phyloP scores from a whole-genome alignment of 2,113 vertebrate species.

The Cygnus atratus region DNA sequence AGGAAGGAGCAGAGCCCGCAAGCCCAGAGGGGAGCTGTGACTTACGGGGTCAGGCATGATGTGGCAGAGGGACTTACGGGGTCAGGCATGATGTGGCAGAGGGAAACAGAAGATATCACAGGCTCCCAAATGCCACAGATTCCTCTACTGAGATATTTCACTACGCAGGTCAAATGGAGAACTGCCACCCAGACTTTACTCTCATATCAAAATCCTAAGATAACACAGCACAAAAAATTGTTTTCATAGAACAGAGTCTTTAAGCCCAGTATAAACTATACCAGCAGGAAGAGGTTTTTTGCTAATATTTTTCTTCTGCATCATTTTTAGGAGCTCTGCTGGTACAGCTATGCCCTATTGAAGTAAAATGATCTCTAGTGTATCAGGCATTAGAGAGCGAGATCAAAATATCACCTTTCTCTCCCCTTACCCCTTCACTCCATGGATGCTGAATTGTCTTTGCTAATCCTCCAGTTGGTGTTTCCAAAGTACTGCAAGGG shows the following conservation, averaged over 20 bases:
- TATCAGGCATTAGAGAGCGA: neutral
- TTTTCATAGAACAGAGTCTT: neutral
- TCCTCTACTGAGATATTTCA: neutral
- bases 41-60: neutral
- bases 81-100: neutral
- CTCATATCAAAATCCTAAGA: neutral
- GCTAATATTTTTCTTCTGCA: neutral
- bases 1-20: neutral
- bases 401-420: neutral
- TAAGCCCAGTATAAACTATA: neutral
- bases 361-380: neutral
- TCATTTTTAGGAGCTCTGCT: neutral
- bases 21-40: fast-evolving
- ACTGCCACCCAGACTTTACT: neutral
- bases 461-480: neutral
- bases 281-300: neutral
- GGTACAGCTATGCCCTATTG: neutral
- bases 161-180: neutral
- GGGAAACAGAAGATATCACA: neutral
- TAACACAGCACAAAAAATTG: neutral
- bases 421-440: neutral
- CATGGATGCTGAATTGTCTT: neutral
- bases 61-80: neutral
- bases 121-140: neutral
- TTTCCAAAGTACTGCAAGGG: neutral